phyloP scores from a whole-genome alignment of 2,113 vertebrate genomes.

The Capra hircus region DNA sequence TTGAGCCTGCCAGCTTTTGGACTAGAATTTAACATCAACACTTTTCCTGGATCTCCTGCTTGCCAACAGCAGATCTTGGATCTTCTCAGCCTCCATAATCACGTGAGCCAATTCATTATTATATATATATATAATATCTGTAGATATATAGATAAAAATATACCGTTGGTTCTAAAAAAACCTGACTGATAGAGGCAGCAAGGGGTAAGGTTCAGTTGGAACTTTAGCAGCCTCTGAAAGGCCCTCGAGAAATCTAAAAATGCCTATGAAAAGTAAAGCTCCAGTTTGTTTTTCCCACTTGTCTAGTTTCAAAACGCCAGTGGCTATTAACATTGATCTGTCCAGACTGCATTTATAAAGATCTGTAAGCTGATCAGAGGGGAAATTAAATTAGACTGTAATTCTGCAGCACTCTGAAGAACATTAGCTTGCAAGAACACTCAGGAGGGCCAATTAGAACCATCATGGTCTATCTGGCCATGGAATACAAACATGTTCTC shows the following conservation, averaged over 20 bases:
- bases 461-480: conserved; percentile 41
- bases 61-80: background rate
- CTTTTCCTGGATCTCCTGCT: background rate
- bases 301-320: conserved; percentile 62
- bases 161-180: conserved; percentile 10
- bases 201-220: conserved; percentile 24
- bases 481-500: conserved; percentile 47
- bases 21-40: background rate
- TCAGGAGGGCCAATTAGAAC: conserved; percentile 64
- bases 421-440: conserved; percentile 70
- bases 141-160: background rate
- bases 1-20: background rate
- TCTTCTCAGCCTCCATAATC: conserved; percentile 2
- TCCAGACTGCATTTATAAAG: conserved; percentile 70
- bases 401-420: conserved; percentile 65
- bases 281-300: conserved; percentile 50
- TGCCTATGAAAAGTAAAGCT: conserved; percentile 39
- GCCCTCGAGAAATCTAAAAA: conserved; percentile 38
- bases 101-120: background rate
- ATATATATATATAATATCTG: background rate
- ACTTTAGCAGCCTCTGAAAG: conserved; percentile 21
- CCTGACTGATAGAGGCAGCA: conserved; percentile 18
- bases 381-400: conserved; percentile 74
- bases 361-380: conserved; percentile 68
- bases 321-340: conserved; percentile 63